Conservation (phyloP, 2,113 vertebrate genomes). For the human region GRCh38 chr4:6368001-6368500, state of each 20-base stretch:
- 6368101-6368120: too few relatives aligned
- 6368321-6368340: background rate
- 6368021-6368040: background rate
- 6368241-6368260: too few relatives aligned
- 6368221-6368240: background rate
- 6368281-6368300: rapidly evolving
- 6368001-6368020: background rate
- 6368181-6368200: background rate
- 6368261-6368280: background rate
- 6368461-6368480: background rate
- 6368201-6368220: background rate
- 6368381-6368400: background rate
- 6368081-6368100: background rate
- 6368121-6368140: background rate
- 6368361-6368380: rapidly evolving
- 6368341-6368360: background rate
- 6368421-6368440: background rate
- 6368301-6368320: rapidly evolving
- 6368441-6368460: background rate
- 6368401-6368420: background rate
- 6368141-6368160: background rate
- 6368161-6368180: too few relatives aligned
- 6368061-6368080: background rate
- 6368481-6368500: background rate
- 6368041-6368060: background rate